phyloP scores from a whole-genome alignment of 2,797 vertebrate genomes.

The Zonotrichia albicollis region DNA sequence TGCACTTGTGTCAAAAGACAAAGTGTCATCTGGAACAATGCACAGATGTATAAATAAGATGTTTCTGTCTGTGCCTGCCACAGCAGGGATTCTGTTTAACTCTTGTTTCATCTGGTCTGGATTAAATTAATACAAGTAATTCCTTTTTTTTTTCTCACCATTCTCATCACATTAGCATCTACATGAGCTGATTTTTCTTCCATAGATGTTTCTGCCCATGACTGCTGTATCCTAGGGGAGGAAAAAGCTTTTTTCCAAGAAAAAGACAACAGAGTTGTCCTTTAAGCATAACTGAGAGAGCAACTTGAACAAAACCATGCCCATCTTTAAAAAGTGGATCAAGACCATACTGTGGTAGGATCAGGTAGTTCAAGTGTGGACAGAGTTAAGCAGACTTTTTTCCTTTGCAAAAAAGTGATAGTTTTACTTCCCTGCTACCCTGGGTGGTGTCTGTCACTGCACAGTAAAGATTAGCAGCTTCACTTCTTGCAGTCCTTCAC shows the following conservation, averaged over 20 bases:
- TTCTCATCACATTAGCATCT: not conserved
- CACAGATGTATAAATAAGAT: not conserved
- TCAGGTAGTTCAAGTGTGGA: not conserved
- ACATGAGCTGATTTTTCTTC: not conserved
- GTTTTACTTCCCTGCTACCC: not conserved
- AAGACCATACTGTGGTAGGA: not conserved
- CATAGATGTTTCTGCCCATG: not conserved
- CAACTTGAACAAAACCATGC: not conserved
- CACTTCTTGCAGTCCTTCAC: not conserved
- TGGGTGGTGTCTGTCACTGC: not conserved
- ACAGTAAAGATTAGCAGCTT: not conserved
- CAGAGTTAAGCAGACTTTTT: not conserved
- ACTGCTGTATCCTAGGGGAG: rapidly evolving
- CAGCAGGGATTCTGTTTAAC: not conserved
- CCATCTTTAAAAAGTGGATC: not conserved
- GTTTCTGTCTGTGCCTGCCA: not conserved
- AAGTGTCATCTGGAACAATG: not conserved
- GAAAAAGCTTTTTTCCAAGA: not conserved
- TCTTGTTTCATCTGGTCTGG: not conserved
- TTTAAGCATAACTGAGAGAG: not conserved
- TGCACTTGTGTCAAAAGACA: not conserved
- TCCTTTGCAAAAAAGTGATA: not conserved
- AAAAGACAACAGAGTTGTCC: not conserved
- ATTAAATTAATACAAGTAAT: not conserved
- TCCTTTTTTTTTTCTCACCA: not conserved